A percentile compares a stretch with the other conserved stretches of the same genome.
These are phyloP conservation scores for Idris sp. DNA, from an alignment of 1,140 invertebrate genomes.

Conservation along the genomic window DNA sequence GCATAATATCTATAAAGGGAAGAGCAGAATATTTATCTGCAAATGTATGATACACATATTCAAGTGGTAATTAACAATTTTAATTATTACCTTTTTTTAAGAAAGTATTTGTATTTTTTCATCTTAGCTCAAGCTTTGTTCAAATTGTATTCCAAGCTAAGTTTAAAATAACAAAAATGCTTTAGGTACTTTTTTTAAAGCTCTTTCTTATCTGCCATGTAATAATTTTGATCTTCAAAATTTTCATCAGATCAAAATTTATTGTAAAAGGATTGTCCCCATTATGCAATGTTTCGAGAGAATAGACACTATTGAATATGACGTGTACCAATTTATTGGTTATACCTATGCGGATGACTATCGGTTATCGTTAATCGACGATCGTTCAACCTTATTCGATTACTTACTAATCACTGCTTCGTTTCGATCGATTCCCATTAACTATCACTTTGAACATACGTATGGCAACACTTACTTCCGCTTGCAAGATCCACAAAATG, in stretches of 20 bases:
- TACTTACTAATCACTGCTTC: slow-evolving; percentile 71
- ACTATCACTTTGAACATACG: slow-evolving; percentile 56
- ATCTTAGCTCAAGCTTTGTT: no score
- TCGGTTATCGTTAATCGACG: slow-evolving; percentile 73
- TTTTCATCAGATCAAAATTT: no score
- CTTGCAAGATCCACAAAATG: slow-evolving; percentile 14
- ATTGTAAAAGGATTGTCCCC: slow-evolving; percentile 34
- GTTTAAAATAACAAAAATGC: no score
- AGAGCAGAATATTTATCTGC: background rate
- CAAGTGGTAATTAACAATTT: no score
- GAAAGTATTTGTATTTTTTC: no score
- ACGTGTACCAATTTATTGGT: slow-evolving; percentile 69
- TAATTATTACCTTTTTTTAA: no score
- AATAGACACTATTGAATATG: slow-evolving; percentile 39
- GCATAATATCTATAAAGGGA: slow-evolving; percentile 19
- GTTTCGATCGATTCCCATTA: slow-evolving; percentile 70
- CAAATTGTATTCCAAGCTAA: no score
- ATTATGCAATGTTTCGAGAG: slow-evolving; percentile 30
- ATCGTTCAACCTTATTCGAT: slow-evolving; percentile 72
- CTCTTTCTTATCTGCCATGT: no score
- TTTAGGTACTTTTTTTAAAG: no score
- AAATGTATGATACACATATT: no score
- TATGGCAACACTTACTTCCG: slow-evolving; percentile 24
- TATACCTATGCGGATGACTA: slow-evolving; percentile 67
- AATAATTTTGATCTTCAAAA: no score